Conservation (phyloP, 2,797 vertebrate species). For the Thalassophryne amazonica region DNA sequence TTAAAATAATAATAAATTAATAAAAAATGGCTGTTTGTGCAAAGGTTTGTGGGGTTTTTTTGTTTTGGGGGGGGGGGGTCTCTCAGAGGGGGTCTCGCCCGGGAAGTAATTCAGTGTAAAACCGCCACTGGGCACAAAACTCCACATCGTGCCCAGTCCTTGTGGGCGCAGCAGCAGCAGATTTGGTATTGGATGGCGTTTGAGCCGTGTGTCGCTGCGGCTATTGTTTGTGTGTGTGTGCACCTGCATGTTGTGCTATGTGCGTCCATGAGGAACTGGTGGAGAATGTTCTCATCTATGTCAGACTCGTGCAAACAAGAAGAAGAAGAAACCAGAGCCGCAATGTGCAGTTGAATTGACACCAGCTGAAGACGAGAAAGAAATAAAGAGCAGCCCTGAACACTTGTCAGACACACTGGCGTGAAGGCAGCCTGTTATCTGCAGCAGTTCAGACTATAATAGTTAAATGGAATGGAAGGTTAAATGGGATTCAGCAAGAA, state of each 20-base stretch:
- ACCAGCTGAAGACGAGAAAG: constrained; percentile 28
- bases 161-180: constrained; percentile 33
- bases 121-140: constrained; percentile 38
- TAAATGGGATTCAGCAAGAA: constrained; percentile 56
- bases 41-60: too few relatives aligned
- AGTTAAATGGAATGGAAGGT: too few relatives aligned
- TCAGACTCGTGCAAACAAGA: not conserved
- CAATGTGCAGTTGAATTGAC: constrained; percentile 23
- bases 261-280: constrained; percentile 25
- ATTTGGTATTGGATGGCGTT: constrained; percentile 53
- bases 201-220: constrained; percentile 40
- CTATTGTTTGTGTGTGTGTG: constrained; percentile 23
- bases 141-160: constrained; percentile 43
- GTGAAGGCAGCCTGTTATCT: constrained; percentile 28
- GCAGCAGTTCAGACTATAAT: constrained; percentile 52
- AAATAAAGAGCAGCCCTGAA: constrained; percentile 26
- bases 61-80: too few relatives aligned
- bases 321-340: not conserved
- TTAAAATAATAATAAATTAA: too few relatives aligned
- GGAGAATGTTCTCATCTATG: constrained; percentile 19
- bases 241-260: constrained; percentile 23
- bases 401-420: constrained; percentile 34
- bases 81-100: constrained; percentile 42
- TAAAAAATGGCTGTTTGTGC: too few relatives aligned
- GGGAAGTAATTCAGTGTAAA: constrained; percentile 53